Evolutionary conservation across 2,113 vertebrate genomes (phyloP).

Genomic region (Chaetodon trifascialis): DNA sequence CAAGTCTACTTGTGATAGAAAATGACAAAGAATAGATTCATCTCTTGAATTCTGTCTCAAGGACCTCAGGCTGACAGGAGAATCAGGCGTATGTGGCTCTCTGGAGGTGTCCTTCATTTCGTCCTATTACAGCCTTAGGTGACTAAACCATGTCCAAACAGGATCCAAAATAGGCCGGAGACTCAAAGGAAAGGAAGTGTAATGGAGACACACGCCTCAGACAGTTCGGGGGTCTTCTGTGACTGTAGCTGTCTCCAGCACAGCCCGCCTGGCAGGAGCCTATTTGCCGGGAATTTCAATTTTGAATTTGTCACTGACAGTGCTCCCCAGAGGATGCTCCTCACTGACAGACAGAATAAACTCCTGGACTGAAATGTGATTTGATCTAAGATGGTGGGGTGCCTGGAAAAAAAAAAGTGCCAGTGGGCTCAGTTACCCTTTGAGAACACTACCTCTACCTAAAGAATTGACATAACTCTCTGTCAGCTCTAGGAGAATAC

Average conservation of each 20-base stretch:
- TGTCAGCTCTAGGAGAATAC: constrained; percentile 54
- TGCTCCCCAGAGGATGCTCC: constrained; percentile 65
- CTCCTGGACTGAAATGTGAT: constrained; percentile 72
- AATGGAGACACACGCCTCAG: constrained; percentile 36
- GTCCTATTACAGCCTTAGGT: constrained; percentile 30
- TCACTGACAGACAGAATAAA: constrained; percentile 73
- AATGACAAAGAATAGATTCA: constrained; percentile 20
- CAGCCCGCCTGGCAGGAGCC: constrained; percentile 59
- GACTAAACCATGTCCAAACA: constrained; percentile 51
- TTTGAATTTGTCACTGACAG: constrained; percentile 71
- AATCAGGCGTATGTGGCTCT: constrained; percentile 20
- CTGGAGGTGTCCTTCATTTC: constrained; percentile 34
- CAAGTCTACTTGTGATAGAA: constrained; percentile 29
- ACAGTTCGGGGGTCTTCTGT: constrained; percentile 64
- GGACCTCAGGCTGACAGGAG: constrained; percentile 15
- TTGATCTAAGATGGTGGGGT: constrained; percentile 63
- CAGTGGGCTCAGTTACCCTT: constrained; percentile 51
- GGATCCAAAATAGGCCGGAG: constrained; percentile 51
- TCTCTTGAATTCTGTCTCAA: constrained; percentile 22
- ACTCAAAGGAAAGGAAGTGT: constrained; percentile 21
- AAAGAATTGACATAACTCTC: constrained; percentile 63
- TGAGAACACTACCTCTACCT: constrained; percentile 42
- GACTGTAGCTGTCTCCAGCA: constrained; percentile 50
- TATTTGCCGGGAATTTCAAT: constrained; percentile 66
- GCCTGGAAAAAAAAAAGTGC: constrained; percentile 38